Evolutionary conservation across 2,888 invertebrate species (phyloP).

Genomic region (Synanthedon myopaeformis): DNA sequence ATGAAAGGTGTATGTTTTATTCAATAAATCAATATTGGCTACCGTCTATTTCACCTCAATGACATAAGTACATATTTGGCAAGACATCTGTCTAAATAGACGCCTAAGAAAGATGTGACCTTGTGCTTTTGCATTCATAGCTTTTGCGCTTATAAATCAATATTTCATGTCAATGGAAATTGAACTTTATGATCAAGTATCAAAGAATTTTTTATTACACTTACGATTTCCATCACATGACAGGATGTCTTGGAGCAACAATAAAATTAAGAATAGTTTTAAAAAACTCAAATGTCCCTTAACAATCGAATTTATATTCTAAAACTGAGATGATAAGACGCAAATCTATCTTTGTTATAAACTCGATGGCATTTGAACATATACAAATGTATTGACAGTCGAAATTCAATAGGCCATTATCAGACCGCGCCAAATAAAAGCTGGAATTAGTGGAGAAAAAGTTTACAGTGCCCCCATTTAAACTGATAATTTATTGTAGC

Average conservation of each 20-base stretch:
- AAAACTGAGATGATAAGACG: neutral
- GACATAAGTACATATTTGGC: slow-evolving; percentile 20
- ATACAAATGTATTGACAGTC: slow-evolving; percentile 11
- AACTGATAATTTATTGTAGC: slow-evolving; percentile 12
- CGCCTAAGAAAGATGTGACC: neutral
- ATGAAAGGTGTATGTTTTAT: neutral
- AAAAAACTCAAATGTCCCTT: neutral
- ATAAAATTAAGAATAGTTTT: neutral
- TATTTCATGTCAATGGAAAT: too few species aligned
- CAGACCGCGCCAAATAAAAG: slow-evolving; percentile 8
- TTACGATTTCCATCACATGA: neutral
- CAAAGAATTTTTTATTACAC: too few species aligned
- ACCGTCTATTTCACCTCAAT: slow-evolving; percentile 16
- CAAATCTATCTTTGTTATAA: neutral
- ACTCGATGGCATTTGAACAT: slow-evolving; percentile 5
- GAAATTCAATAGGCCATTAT: slow-evolving; percentile 12
- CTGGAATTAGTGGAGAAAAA: slow-evolving; percentile 9
- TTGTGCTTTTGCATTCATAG: neutral
- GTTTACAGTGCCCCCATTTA: slow-evolving; percentile 10
- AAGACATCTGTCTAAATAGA: slow-evolving; percentile 24
- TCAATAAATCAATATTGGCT: neutral
- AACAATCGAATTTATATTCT: neutral
- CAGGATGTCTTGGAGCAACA: neutral
- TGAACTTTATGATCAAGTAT: too few species aligned
- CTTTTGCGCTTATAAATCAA: neutral